Conservation (phyloP, 1,140 invertebrate genomes). For the Caerostris extrusa region DNA sequence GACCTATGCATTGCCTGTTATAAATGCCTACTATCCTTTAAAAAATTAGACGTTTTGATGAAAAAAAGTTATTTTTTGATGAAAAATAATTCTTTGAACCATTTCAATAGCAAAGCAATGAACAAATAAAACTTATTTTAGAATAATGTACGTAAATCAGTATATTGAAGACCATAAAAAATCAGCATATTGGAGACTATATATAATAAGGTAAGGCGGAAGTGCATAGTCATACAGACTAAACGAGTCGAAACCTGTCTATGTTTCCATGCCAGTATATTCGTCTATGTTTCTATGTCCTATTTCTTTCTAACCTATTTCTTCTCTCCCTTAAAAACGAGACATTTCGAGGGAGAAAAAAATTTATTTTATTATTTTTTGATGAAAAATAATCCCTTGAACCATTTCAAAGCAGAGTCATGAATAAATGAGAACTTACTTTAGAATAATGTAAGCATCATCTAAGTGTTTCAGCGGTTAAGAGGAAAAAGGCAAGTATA, state of each 20-base stretch:
- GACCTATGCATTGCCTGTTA: no score
- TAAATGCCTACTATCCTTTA: background rate
- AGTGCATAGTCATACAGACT: no score
- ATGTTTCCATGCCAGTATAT: no score
- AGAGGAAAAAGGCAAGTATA: constrained; percentile 49
- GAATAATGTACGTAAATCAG: constrained; percentile 39
- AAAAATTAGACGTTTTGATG: background rate
- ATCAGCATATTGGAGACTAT: no score
- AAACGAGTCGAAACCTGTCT: no score
- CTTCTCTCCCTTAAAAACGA: background rate
- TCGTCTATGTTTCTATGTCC: background rate
- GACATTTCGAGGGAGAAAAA: background rate
- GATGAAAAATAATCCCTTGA: constrained; percentile 36
- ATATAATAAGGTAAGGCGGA: no score
- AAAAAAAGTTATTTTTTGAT: background rate
- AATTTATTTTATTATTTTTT: background rate
- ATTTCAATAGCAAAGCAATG: constrained; percentile 15
- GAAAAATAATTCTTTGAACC: constrained; percentile 32
- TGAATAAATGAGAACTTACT: constrained; percentile 61
- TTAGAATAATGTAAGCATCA: constrained; percentile 64
- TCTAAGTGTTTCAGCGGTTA: constrained; percentile 45
- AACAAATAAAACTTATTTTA: constrained; percentile 33
- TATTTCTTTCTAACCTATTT: no score
- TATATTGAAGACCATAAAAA: no score
- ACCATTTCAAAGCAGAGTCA: background rate